Conservation (phyloP, 2,113 vertebrate species). For the Daphoenositta chrysoptera region DNA sequence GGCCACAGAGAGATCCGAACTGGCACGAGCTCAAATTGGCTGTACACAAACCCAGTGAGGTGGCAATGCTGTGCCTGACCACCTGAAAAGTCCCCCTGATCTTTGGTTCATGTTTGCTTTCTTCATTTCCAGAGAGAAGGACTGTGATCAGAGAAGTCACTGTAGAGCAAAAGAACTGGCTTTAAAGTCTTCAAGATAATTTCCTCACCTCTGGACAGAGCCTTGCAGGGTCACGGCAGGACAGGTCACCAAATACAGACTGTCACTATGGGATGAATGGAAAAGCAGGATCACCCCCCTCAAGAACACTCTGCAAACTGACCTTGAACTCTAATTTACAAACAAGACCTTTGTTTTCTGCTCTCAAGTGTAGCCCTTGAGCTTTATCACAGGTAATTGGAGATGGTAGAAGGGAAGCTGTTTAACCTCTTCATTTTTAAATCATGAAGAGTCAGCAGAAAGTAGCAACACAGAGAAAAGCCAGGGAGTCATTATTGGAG, state of each 20-base stretch:
- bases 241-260: neutral
- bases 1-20: neutral
- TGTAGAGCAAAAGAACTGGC: neutral
- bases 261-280: neutral
- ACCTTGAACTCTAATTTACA: neutral
- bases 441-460: neutral
- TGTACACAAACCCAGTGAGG: accelerated
- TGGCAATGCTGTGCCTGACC: accelerated
- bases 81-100: neutral
- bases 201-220: neutral
- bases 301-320: neutral
- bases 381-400: neutral
- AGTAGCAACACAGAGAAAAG: neutral
- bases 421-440: constrained; percentile 14
- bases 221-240: accelerated
- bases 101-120: neutral
- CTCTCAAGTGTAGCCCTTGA: neutral
- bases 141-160: neutral
- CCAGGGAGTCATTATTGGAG: neutral
- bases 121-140: neutral
- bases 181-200: neutral
- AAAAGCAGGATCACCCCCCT: neutral
- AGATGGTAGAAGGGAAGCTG: neutral
- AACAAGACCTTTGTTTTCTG: neutral
- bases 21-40: neutral